A percentile compares a stretch with the other conserved stretches of the same genome.
Evolutionary conservation across 30 jellyfish, hydroid and myxozoan species (phyloP).

Genomic region (Nemopilema nomurai): DNA sequence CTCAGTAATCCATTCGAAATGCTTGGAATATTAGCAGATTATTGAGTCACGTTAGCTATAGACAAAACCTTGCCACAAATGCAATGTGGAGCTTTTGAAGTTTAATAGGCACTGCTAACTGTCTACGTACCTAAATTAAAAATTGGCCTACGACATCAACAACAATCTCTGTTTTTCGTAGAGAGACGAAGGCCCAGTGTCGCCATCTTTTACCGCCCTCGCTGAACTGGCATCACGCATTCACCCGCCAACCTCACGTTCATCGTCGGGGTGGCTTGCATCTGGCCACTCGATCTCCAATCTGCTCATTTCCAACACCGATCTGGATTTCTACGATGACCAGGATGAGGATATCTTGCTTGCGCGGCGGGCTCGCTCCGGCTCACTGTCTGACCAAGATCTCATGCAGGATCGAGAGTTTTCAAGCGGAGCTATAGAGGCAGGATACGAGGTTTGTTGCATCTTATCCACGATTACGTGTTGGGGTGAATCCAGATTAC

Average conservation of each 20-base stretch:
- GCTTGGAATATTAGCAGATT: too few species aligned
- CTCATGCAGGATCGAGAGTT: conserved; percentile 70
- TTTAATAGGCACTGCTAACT: too few species aligned
- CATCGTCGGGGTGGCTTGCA: conserved; percentile 53
- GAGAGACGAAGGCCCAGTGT: conserved; percentile 71
- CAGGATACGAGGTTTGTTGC: conserved; percentile 90
- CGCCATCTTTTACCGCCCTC: conserved; percentile 93
- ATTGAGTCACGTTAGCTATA: too few species aligned
- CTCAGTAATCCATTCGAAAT: too few species aligned
- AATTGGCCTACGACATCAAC: not conserved
- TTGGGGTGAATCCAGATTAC: too few species aligned
- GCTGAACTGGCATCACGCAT: conserved; percentile 94
- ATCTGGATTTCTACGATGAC: conserved; percentile 37
- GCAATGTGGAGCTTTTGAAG: too few species aligned
- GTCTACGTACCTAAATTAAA: too few species aligned
- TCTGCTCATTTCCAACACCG: conserved; percentile 22
- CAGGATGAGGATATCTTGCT: conserved; percentile 60
- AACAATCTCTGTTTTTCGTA: not conserved
- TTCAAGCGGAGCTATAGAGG: conserved; percentile 78
- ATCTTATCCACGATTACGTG: not conserved
- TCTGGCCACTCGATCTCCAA: conserved; percentile 39
- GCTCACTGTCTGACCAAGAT: conserved; percentile 90
- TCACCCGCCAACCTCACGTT: conserved; percentile 65
- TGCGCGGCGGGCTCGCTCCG: conserved; percentile 90
- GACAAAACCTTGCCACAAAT: too few species aligned